Evolutionary conservation across 2,113 vertebrate species (phyloP).

Genomic region (Genyomyrus donnyi): DNA sequence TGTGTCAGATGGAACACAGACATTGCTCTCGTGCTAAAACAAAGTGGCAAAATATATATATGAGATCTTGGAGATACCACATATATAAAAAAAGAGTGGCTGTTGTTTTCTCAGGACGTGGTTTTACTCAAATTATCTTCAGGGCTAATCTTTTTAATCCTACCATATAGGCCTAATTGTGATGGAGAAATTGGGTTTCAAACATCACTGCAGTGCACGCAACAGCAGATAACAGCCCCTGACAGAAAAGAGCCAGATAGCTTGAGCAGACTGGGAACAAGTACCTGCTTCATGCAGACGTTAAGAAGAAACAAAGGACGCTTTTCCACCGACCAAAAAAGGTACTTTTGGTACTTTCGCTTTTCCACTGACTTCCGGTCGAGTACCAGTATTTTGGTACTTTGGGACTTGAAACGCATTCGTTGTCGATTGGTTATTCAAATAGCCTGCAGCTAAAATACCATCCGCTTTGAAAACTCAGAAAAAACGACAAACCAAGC

Average conservation of each 20-base stretch:
- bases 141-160: background rate
- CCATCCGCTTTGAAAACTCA: too few species aligned
- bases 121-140: background rate
- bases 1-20: background rate
- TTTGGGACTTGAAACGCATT: too few species aligned
- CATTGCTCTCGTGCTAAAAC: background rate
- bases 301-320: background rate
- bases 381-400: too few species aligned
- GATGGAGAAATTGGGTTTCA: background rate
- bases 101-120: background rate
- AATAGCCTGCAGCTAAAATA: too few species aligned
- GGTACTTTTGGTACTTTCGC: too few species aligned
- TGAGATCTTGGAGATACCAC: background rate
- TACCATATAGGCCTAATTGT: background rate
- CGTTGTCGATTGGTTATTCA: too few species aligned
- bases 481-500: too few species aligned
- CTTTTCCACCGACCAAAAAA: too few species aligned
- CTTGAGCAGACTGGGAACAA: background rate
- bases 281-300: background rate
- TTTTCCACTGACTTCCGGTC: too few species aligned
- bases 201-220: background rate
- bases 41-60: background rate
- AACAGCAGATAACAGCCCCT: background rate
- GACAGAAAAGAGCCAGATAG: background rate
- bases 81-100: background rate